Conservation (phyloP, 23 tunicate genomes). For the Botrylloides violaceus region DNA sequence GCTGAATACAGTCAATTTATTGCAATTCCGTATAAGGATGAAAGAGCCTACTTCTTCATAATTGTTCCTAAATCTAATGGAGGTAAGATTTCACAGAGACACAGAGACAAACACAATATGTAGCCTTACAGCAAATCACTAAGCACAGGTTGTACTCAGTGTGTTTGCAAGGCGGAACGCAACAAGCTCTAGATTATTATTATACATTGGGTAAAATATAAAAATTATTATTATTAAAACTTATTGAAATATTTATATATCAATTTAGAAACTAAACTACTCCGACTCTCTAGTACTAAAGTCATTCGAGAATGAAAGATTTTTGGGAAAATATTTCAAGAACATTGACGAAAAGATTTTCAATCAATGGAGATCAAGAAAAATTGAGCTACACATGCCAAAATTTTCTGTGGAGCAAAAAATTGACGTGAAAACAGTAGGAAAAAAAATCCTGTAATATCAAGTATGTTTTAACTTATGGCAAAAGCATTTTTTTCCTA, state of each 20-base stretch:
- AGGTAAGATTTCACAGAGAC: too few relatives aligned
- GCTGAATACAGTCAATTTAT: not conserved
- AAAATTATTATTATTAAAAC: too few relatives aligned
- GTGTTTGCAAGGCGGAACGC: too few relatives aligned
- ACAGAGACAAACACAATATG: too few relatives aligned
- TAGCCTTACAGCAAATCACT: too few relatives aligned
- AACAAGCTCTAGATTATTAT: too few relatives aligned
- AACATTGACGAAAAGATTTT: not conserved
- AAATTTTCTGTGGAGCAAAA: not conserved
- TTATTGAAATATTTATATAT: not conserved
- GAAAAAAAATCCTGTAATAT: not conserved
- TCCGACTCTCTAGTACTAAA: too few relatives aligned
- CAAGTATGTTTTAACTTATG: not conserved
- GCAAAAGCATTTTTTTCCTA: constrained; percentile 2
- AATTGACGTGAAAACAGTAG: not conserved
- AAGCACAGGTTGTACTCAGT: too few relatives aligned
- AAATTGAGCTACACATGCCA: not conserved
- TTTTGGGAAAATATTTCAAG: not conserved
- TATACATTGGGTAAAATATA: too few relatives aligned
- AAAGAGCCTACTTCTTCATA: constrained; percentile 13
- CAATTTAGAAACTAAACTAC: not conserved
- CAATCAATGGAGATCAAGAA: not conserved
- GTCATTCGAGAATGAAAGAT: not conserved
- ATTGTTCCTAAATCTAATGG: too few relatives aligned
- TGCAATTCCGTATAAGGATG: constrained; percentile 36